These are phyloP conservation scores for Synergus japonicus DNA, from an alignment of 2,888 invertebrate genomes.

Conservation along the genomic window DNA sequence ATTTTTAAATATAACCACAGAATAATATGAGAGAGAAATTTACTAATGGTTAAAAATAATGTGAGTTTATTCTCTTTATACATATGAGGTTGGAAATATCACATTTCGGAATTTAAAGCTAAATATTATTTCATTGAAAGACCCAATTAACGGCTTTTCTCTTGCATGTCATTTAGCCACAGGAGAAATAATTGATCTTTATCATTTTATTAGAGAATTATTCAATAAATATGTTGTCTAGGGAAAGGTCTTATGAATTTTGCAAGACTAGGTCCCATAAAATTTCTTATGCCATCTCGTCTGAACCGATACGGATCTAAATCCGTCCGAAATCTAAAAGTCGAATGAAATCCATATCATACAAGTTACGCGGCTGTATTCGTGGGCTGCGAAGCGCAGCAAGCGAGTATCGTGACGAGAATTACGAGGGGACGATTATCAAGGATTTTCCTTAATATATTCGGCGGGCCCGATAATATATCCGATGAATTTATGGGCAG, in stretches of 20 bases:
- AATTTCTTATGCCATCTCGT: neutral
- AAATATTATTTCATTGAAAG: no score
- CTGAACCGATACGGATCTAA: neutral
- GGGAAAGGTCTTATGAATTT: neutral
- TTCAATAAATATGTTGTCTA: no score
- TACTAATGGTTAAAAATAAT: no score
- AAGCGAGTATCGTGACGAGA: slow-evolving; percentile 39
- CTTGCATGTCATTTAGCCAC: no score
- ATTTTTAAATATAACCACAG: neutral
- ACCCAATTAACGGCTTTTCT: no score
- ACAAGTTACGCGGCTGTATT: neutral
- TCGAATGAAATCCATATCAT: slow-evolving; percentile 1
- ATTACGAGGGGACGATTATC: slow-evolving; percentile 41
- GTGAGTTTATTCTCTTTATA: no score
- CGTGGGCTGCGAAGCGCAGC: slow-evolving; percentile 27
- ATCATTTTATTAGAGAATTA: no score
- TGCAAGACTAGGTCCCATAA: neutral
- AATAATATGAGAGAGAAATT: no score
- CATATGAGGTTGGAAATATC: no score
- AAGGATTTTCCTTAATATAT: slow-evolving; percentile 53
- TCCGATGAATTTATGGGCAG: slow-evolving; percentile 63
- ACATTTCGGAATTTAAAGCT: no score
- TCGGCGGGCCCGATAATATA: slow-evolving; percentile 62
- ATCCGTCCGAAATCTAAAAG: slow-evolving; percentile 1
- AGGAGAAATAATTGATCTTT: no score